A percentile compares a stretch with the other conserved stretches of the same genome.
Conservation (phyloP, 2,888 invertebrate genomes). For the Philereme transversata region DNA sequence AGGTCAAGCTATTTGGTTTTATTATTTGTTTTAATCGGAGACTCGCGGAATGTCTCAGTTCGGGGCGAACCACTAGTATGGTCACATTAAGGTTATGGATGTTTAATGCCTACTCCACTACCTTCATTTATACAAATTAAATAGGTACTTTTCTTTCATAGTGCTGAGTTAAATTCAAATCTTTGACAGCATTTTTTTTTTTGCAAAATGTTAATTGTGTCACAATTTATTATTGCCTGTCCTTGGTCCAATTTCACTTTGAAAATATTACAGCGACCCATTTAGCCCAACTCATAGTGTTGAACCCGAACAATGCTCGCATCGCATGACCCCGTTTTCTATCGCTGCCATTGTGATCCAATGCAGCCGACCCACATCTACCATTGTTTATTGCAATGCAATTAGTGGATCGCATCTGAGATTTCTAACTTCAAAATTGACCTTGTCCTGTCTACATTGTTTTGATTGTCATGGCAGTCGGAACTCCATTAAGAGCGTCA, state of each 20-base stretch:
- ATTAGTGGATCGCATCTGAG: slow-evolving; percentile 44
- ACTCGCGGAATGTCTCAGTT: too few species aligned
- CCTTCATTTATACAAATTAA: too few species aligned
- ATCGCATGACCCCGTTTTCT: slow-evolving; percentile 65
- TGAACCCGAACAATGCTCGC: slow-evolving; percentile 62
- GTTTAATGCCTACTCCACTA: too few species aligned
- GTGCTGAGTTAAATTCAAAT: too few species aligned
- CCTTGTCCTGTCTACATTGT: slow-evolving; percentile 41
- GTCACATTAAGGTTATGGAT: too few species aligned
- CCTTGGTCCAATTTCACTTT: slow-evolving; percentile 58
- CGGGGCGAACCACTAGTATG: too few species aligned
- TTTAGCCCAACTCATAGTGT: slow-evolving; percentile 55
- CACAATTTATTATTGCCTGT: slow-evolving; percentile 29
- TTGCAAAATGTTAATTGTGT: not conserved
- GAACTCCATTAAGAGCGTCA: slow-evolving; percentile 15
- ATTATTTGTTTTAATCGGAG: too few species aligned
- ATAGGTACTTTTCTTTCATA: too few species aligned
- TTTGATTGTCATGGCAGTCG: slow-evolving; percentile 18
- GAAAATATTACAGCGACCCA: slow-evolving; percentile 54
- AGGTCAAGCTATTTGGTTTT: too few species aligned
- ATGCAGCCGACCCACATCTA: slow-evolving; percentile 62
- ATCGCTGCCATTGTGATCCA: slow-evolving; percentile 51
- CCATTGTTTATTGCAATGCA: slow-evolving; percentile 53
- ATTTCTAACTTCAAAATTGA: slow-evolving; percentile 32
- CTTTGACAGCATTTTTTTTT: not conserved